These are phyloP conservation scores for Sebastes matsubarae DNA, from an alignment of 2,797 vertebrate species.

Conservation along the genomic window DNA sequence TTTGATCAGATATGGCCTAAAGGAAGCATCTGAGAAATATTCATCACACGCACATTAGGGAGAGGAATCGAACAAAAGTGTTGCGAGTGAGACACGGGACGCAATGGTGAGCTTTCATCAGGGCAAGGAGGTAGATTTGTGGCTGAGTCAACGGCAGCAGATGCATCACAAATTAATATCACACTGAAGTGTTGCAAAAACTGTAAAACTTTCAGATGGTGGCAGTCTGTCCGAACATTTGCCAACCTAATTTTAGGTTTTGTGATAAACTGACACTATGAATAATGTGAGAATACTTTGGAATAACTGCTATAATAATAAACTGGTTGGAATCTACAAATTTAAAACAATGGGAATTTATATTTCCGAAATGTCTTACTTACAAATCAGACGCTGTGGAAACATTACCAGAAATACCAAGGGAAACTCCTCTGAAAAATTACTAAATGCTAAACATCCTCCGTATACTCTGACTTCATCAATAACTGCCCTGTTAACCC, in stretches of 20 bases:
- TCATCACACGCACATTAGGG: slow-evolving; percentile 81
- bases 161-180: slow-evolving; percentile 76
- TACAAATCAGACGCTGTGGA: not conserved
- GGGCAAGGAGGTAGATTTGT: slow-evolving; percentile 42
- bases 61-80: slow-evolving; percentile 70
- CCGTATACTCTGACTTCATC: not conserved
- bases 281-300: slow-evolving; percentile 19
- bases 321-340: not conserved
- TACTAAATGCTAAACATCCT: not conserved
- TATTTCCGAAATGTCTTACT: not conserved
- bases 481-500: not conserved
- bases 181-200: slow-evolving; percentile 66
- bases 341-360: not conserved
- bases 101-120: slow-evolving; percentile 64
- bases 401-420: not conserved
- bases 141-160: slow-evolving; percentile 72
- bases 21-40: slow-evolving; percentile 83
- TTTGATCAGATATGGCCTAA: slow-evolving; percentile 86
- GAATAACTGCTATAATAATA: not conserved
- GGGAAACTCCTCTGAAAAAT: not conserved
- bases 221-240: slow-evolving; percentile 28
- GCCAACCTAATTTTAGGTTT: slow-evolving; percentile 27
- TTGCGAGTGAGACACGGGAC: slow-evolving; percentile 53
- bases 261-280: not conserved
- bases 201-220: slow-evolving; percentile 62